phyloP scores from a whole-genome alignment of 2,888 invertebrate genomes.

The Emmelina monodactyla region DNA sequence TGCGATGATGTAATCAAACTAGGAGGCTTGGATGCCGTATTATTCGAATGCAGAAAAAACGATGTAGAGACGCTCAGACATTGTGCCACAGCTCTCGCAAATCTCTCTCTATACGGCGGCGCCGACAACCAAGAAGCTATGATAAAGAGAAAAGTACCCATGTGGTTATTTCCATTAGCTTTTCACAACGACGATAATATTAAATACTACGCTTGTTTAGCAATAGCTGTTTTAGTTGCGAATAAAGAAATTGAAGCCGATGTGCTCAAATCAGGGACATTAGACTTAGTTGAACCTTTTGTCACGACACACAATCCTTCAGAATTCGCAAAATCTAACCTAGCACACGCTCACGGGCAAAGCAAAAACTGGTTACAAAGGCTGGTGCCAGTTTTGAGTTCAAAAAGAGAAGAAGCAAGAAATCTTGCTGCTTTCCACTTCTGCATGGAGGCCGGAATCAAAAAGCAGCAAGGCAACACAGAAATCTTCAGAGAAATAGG shows the following conservation, averaged over 20 bases:
- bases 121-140: constrained; percentile 97
- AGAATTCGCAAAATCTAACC: constrained; percentile 91
- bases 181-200: constrained; percentile 97
- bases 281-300: constrained; percentile 96
- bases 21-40: constrained; percentile 92
- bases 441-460: constrained; percentile 99
- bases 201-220: constrained; percentile 97
- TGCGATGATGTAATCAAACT: constrained; percentile 92
- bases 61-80: constrained; percentile 93
- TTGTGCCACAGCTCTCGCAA: constrained; percentile 96
- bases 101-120: constrained; percentile 95
- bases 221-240: constrained; percentile 94
- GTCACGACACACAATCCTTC: constrained; percentile 93
- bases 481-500: constrained; percentile 93
- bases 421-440: constrained; percentile 98
- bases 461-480: constrained; percentile 90
- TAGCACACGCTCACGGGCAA: constrained; percentile 94
- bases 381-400: constrained; percentile 92
- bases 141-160: constrained; percentile 92
- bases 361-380: constrained; percentile 94
- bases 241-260: constrained; percentile 98
- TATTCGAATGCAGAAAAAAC: constrained; percentile 92
- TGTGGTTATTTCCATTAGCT: constrained; percentile 98
- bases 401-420: constrained; percentile 94
- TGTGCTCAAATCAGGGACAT: constrained; percentile 94